Evolutionary conservation across 2,113 vertebrate genomes (phyloP).

Genomic region (Campylomormyrus tamandua): DNA sequence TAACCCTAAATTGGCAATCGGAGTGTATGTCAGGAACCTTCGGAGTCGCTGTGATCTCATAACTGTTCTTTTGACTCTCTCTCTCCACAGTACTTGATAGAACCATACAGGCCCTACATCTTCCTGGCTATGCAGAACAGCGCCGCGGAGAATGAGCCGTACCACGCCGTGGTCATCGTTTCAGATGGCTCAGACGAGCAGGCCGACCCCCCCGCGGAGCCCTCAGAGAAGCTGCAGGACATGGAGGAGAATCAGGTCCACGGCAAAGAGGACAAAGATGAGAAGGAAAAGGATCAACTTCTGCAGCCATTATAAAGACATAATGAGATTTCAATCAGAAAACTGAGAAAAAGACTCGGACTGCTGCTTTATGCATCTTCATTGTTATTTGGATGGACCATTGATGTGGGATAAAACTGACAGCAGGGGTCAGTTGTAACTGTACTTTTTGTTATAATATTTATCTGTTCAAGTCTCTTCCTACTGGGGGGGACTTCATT

Average conservation of each 20-base stretch:
- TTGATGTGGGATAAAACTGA: neutral
- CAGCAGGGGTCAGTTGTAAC: neutral
- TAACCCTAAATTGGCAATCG: neutral
- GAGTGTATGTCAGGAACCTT: neutral
- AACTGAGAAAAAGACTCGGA: neutral
- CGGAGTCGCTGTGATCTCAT: neutral
- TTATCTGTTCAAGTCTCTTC: neutral
- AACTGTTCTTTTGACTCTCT: neutral
- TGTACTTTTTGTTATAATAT: neutral
- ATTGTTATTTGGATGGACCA: neutral
- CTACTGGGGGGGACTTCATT: neutral
- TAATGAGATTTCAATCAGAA: neutral
- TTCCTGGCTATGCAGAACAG: constrained; percentile 33
- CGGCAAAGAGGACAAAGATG: neutral
- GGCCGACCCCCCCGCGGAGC: neutral
- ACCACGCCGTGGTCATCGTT: constrained; percentile 38
- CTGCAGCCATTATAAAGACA: neutral
- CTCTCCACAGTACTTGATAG: constrained; percentile 39
- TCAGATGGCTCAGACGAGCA: neutral
- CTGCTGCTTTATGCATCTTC: neutral
- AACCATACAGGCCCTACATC: constrained; percentile 10
- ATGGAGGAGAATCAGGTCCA: neutral
- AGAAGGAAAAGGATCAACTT: neutral
- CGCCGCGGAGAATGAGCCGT: constrained; percentile 36
- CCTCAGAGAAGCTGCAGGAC: neutral